These are phyloP conservation scores for Acipenser ruthenus DNA, from an alignment of 2,797 vertebrate species.

Conservation along the genomic window DNA sequence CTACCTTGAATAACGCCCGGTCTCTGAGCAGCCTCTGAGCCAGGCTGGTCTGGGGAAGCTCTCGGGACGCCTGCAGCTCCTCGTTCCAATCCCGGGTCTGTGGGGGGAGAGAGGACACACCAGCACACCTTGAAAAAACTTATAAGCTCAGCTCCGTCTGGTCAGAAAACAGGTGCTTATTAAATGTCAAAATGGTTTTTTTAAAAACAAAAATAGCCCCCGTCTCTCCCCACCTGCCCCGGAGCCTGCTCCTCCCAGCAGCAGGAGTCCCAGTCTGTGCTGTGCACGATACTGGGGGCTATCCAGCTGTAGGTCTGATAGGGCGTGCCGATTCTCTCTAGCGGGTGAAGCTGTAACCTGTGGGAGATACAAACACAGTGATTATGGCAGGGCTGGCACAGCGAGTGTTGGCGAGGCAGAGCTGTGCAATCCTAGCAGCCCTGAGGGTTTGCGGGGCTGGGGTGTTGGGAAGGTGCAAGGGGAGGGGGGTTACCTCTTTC, in stretches of 20 bases:
- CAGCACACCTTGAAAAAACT: neutral
- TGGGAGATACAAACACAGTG: neutral
- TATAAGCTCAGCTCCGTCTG: neutral
- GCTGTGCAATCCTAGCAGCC: too few relatives aligned
- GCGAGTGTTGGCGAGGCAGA: too few relatives aligned
- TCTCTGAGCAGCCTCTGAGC: constrained; percentile 63
- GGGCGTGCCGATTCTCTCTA: constrained; percentile 52
- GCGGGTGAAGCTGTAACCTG: constrained; percentile 42
- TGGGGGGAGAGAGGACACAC: neutral
- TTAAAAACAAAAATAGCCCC: neutral
- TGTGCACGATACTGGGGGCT: constrained; percentile 48
- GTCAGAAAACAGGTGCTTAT: constrained; percentile 2
- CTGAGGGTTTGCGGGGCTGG: too few relatives aligned
- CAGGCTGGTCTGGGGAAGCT: constrained; percentile 51
- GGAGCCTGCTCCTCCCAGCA: constrained; percentile 51
- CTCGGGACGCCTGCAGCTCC: constrained; percentile 61
- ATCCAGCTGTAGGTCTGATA: constrained; percentile 63
- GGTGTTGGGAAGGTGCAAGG: too few relatives aligned
- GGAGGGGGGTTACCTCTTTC: constrained; percentile 25
- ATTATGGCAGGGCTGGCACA: too few relatives aligned
- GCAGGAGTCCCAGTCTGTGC: constrained; percentile 55
- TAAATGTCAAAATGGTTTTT: neutral
- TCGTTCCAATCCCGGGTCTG: constrained; percentile 72
- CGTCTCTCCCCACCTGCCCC: constrained; percentile 44
- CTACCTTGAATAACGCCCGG: constrained; percentile 58